Conservation (phyloP, 2,888 invertebrate genomes). For the Calliphora vomitoria region DNA sequence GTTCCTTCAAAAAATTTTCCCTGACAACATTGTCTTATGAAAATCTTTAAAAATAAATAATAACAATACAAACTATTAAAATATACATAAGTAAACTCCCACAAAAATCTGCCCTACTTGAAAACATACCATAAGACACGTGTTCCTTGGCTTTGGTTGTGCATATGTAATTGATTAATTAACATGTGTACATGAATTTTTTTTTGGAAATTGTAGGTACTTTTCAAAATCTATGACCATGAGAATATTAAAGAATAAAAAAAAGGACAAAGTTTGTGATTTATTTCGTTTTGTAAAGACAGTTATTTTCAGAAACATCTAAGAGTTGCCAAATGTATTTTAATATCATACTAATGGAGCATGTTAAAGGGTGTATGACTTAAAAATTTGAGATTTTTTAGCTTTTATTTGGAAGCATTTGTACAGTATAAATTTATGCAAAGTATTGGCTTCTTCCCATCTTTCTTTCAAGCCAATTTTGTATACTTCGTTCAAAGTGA, state of each 20-base stretch:
- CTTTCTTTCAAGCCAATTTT: too few species aligned
- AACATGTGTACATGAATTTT: not conserved
- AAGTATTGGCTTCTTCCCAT: too few species aligned
- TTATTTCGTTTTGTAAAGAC: not conserved
- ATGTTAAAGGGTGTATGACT: too few species aligned
- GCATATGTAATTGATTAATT: conserved; percentile 2
- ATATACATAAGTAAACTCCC: not conserved
- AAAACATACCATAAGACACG: not conserved
- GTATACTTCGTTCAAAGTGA: too few species aligned
- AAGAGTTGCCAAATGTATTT: not conserved
- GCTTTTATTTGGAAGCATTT: too few species aligned
- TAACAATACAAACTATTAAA: not conserved
- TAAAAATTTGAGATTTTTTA: too few species aligned
- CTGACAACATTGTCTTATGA: not conserved
- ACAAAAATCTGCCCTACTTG: not conserved
- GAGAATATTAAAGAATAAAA: not conserved
- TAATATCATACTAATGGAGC: too few species aligned
- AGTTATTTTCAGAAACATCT: not conserved
- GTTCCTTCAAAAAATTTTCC: too few species aligned
- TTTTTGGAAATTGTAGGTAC: not conserved
- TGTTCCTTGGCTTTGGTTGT: not conserved
- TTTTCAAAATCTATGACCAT: not conserved
- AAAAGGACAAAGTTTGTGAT: not conserved
- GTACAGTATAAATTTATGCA: too few species aligned
- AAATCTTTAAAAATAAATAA: not conserved